These are phyloP conservation scores for Hesperophylax magnus DNA, from an alignment of 1,140 invertebrate species.

Conservation along the genomic window DNA sequence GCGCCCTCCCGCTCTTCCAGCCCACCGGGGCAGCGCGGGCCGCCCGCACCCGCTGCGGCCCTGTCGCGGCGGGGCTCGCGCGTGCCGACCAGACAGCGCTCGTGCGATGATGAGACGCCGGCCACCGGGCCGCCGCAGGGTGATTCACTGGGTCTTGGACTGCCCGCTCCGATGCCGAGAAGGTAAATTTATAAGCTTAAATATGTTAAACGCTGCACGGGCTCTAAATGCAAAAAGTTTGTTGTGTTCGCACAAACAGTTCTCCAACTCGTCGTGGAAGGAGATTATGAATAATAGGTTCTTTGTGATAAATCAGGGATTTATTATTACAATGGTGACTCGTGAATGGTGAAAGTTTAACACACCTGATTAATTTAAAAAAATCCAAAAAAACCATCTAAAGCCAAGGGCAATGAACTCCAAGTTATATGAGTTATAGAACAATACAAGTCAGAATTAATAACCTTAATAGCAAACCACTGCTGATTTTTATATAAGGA, in stretches of 20 bases:
- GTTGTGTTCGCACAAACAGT: too few species aligned
- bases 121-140: slow-evolving; percentile 59
- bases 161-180: slow-evolving; percentile 78
- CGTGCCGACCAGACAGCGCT: slow-evolving; percentile 82
- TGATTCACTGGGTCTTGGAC: slow-evolving; percentile 68
- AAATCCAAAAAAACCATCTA: background rate
- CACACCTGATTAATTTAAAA: background rate
- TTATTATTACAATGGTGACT: too few species aligned
- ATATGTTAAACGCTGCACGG: background rate
- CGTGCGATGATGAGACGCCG: slow-evolving; percentile 82
- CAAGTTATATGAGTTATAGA: background rate
- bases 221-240: background rate
- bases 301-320: too few species aligned
- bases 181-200: slow-evolving; percentile 64
- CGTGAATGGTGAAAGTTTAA: background rate
- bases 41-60: slow-evolving; percentile 57
- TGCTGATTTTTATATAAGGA: too few species aligned
- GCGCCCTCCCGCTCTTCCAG: slow-evolving; percentile 32
- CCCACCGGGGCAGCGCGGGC: slow-evolving; percentile 59
- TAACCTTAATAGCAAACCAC: too few species aligned
- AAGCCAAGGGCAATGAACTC: background rate
- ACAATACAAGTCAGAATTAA: too few species aligned
- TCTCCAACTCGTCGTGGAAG: too few species aligned
- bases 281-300: too few species aligned
- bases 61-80: slow-evolving; percentile 74